Conservation (phyloP, 1,140 invertebrate species). For the Akabosia matsudoensis region DNA sequence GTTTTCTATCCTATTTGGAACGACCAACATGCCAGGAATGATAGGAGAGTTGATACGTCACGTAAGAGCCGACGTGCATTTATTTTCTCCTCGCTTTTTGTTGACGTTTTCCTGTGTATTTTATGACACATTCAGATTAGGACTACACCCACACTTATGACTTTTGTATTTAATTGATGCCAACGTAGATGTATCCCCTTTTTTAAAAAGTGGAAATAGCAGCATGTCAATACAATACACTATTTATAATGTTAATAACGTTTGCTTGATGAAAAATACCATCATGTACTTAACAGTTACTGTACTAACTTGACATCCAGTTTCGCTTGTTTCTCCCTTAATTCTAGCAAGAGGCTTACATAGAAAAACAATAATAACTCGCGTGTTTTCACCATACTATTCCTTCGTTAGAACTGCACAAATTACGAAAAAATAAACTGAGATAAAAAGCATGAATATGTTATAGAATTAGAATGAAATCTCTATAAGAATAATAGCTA, state of each 20-base stretch:
- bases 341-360: too few relatives aligned
- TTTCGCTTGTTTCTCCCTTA: too few relatives aligned
- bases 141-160: too few relatives aligned
- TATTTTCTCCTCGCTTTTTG: not conserved
- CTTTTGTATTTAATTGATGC: not conserved
- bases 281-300: not conserved
- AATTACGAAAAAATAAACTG: too few relatives aligned
- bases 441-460: too few relatives aligned
- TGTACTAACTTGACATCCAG: too few relatives aligned
- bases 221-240: not conserved
- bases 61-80: constrained; percentile 35
- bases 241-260: not conserved
- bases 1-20: not conserved
- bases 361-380: too few relatives aligned
- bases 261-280: not conserved
- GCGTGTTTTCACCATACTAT: not conserved
- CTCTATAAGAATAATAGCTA: too few relatives aligned
- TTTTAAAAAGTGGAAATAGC: not conserved
- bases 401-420: too few relatives aligned
- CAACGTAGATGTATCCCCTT: not conserved
- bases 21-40: constrained; percentile 3
- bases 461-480: too few relatives aligned
- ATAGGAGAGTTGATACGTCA: constrained; percentile 44
- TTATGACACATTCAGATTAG: too few relatives aligned
- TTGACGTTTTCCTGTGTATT: too few relatives aligned